Evolutionary conservation across 2,797 vertebrate species (phyloP), one percentile per base, ranked within the genome.

Genomic region (Paguma larvata): DNA sequence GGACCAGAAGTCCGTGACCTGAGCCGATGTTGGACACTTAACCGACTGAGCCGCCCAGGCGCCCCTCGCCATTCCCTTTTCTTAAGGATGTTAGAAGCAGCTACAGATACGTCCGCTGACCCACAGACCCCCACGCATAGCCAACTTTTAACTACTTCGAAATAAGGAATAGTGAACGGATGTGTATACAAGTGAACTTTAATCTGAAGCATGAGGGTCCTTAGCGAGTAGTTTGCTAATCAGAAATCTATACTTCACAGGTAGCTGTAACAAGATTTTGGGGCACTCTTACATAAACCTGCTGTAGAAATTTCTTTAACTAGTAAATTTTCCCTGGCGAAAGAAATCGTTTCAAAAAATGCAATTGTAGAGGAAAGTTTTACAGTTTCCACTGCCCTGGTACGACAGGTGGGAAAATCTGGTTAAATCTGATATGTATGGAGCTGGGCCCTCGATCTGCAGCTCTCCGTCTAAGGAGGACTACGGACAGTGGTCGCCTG

Each of bases 121-220:
- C 9, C 1, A 41, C 27, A 67, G 34, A 41, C n/a, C 75, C 23
- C 63, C 32, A 79, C 6, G 5, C 12, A 18, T 1, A 70, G 27
- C 32, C 23, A 5, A 34, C 46, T 30, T 80, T 38, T 38, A 34
- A 70, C 16, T 34, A 38, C 63, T n/a, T 65, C 34, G 23, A 18
- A 70, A 48, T 23, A n/a, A 34, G 38, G 32, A 70, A 3, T 13
- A 32, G 5, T 11, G 4, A 1, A 16, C 2, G 1, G 3, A 6
- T 32, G 4, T 34, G 30, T 19, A 19, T 23, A 1, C 46, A 70
- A 34, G 63, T 46, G 56, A 0, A 23, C 48, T 86, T 80, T 62
- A 62, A 79, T 30, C 56, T 38, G 13, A 63, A 12, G 21, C 63
- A 12, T 62, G 46, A n/a, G 32, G 6, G 19, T 32, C 16, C 25